phyloP scores from a whole-genome alignment of 2,888 invertebrate genomes.

The Bombylius discolor region DNA sequence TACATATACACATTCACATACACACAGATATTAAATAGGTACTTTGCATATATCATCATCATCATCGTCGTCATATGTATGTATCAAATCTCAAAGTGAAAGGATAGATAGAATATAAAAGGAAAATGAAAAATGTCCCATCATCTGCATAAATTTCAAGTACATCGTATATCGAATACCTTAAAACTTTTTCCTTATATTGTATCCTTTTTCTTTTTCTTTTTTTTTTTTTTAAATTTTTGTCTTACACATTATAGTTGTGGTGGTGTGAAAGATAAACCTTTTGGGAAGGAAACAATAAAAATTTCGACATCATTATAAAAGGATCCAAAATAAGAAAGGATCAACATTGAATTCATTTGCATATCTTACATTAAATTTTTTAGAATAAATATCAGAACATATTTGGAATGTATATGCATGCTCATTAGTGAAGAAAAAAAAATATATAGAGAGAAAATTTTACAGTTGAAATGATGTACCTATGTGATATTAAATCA shows the following conservation, averaged over 20 bases:
- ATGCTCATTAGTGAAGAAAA: not conserved
- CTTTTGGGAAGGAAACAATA: not conserved
- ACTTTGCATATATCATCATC: no score
- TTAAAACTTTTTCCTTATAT: not conserved
- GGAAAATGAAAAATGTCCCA: not conserved
- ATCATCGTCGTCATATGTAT: no score
- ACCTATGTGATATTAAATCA: not conserved
- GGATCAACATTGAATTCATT: not conserved
- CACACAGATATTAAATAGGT: no score
- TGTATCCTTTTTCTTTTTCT: not conserved
- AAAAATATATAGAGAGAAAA: not conserved
- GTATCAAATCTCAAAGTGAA: no score
- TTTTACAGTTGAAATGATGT: not conserved
- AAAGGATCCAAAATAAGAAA: not conserved
- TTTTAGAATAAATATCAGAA: no score
- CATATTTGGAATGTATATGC: not conserved
- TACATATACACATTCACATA: no score
- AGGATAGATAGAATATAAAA: no score
- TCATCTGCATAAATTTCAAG: constrained; percentile 2
- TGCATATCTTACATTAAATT: not conserved
- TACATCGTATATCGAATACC: not conserved
- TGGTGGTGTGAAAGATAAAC: not conserved
- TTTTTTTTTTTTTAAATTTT: no score
- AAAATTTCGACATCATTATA: constrained; percentile 1
- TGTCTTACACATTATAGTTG: not conserved